Conservation (phyloP, 2,113 vertebrate genomes). For the Oreochromis tanganicae region DNA sequence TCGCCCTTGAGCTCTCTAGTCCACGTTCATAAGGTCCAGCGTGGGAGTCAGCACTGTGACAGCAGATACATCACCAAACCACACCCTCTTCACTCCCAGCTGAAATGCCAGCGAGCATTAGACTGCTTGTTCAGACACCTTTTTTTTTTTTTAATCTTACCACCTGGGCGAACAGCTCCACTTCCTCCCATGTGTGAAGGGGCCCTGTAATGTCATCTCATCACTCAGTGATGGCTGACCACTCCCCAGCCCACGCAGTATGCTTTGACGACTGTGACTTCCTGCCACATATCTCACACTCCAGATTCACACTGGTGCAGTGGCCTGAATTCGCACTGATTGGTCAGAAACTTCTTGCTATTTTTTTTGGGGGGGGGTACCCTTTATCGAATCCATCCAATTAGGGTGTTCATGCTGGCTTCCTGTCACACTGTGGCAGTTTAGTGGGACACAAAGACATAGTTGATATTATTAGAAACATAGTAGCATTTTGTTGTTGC, state of each 20-base stretch:
- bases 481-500: neutral
- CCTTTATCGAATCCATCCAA: neutral
- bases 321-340: neutral
- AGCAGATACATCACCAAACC: constrained; percentile 45
- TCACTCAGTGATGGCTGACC: constrained; percentile 58
- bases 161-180: constrained; percentile 30
- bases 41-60: constrained; percentile 33
- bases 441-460: neutral
- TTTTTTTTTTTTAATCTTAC: neutral
- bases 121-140: constrained; percentile 9
- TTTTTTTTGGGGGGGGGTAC: rapidly evolving
- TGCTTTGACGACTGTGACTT: constrained; percentile 26
- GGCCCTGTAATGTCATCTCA: constrained; percentile 37
- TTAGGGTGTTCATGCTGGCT: neutral
- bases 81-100: constrained; percentile 18
- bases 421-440: neutral
- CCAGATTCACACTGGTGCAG: neutral
- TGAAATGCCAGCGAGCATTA: constrained; percentile 46
- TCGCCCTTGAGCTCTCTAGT: constrained; percentile 39
- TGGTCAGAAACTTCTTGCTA: neutral
- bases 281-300: constrained; percentile 11
- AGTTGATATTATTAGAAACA: neutral
- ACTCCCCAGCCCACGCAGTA: constrained; percentile 20
- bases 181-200: constrained; percentile 41
- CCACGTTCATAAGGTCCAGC: constrained; percentile 15